phyloP scores from a whole-genome alignment of 2,888 invertebrate species.

The Pocota personata region DNA sequence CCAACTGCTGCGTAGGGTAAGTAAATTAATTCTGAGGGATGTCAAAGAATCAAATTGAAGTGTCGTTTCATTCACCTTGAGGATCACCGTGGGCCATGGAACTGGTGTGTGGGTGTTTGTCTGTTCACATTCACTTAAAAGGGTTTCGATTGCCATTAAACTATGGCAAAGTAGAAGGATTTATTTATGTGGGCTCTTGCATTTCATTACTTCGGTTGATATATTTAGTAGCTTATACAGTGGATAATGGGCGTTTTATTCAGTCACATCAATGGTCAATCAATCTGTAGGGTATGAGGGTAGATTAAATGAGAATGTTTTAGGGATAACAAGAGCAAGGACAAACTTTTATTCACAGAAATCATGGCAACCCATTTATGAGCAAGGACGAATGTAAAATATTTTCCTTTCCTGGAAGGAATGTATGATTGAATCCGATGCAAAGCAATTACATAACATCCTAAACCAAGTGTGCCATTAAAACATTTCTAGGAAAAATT shows the following conservation, averaged over 20 bases:
- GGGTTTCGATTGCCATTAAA: not conserved
- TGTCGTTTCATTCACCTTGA: slow-evolving; percentile 58
- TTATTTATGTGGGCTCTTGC: slow-evolving; percentile 2
- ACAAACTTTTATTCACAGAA: not conserved
- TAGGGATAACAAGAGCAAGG: not conserved
- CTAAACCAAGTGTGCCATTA: no score
- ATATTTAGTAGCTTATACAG: slow-evolving; percentile 12
- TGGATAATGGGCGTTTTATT: slow-evolving; percentile 34
- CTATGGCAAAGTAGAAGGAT: not conserved
- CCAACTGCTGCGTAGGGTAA: slow-evolving; percentile 1
- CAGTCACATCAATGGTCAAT: slow-evolving; percentile 17
- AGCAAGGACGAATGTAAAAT: no score
- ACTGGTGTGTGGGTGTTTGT: not conserved
- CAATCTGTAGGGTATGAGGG: not conserved
- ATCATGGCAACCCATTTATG: no score
- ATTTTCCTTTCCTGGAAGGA: no score
- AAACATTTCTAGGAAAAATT: no score
- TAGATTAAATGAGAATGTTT: not conserved
- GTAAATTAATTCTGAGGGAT: slow-evolving; percentile 58
- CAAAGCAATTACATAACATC: no score
- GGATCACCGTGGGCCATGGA: slow-evolving; percentile 38
- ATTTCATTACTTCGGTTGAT: slow-evolving; percentile 36
- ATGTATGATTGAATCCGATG: no score
- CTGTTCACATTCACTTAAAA: not conserved
- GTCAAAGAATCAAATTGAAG: slow-evolving; percentile 63